phyloP scores from a whole-genome alignment of 2,113 vertebrate species.

The Archilochus colubris region DNA sequence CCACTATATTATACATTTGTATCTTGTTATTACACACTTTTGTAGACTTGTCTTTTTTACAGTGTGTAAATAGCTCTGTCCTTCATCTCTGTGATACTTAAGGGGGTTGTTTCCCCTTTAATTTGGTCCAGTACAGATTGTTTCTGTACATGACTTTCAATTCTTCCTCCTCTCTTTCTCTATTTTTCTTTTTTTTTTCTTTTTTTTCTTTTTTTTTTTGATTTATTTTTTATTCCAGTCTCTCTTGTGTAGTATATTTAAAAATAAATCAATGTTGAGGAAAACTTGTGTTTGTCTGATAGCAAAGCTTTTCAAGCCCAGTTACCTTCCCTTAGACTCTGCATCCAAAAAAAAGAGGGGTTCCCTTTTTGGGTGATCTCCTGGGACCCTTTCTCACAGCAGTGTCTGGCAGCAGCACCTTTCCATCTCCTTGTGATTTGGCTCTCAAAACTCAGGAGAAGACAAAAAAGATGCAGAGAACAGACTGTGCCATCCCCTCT shows the following conservation, averaged over 20 bases:
- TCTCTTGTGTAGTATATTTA: slow-evolving; percentile 80
- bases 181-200: neutral
- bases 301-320: neutral
- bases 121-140: slow-evolving; percentile 71
- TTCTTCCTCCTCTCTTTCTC: slow-evolving; percentile 12
- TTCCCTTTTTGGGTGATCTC: neutral
- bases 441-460: neutral
- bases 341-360: rapidly evolving
- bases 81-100: slow-evolving; percentile 57
- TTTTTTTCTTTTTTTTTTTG: neutral
- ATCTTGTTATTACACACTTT: slow-evolving; percentile 78
- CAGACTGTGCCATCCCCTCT: neutral
- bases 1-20: slow-evolving; percentile 79
- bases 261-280: slow-evolving; percentile 81
- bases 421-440: neutral
- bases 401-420: neutral
- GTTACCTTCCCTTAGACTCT: neutral
- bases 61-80: slow-evolving; percentile 74
- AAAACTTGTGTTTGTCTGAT: neutral
- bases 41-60: slow-evolving; percentile 74
- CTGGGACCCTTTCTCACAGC: rapidly evolving
- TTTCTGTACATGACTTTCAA: slow-evolving; percentile 68
- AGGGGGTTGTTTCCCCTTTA: slow-evolving; percentile 51
- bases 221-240: slow-evolving; percentile 70
- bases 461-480: neutral